Evolutionary conservation across 1,140 invertebrate genomes (phyloP).

Genomic region (Drosophila yakuba): DNA sequence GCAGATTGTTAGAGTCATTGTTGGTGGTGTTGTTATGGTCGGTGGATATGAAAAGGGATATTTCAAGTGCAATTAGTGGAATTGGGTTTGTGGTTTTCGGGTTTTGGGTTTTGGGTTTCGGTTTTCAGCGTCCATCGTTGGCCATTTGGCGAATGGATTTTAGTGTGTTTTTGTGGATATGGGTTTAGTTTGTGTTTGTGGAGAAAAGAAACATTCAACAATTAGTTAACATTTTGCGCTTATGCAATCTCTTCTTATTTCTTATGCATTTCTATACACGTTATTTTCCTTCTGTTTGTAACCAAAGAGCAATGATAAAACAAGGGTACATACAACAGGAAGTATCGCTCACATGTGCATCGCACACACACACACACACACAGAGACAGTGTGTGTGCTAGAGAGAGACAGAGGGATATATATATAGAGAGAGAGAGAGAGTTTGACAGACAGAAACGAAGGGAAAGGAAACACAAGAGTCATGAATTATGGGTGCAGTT

Average conservation of each 20-base stretch:
- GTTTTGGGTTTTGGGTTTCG: neutral
- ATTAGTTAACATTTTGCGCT: conserved; percentile 74
- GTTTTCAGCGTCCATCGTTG: conserved; percentile 49
- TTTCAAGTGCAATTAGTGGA: conserved; percentile 83
- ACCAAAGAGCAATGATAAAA: conserved; percentile 40
- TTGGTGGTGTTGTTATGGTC: conserved; percentile 46
- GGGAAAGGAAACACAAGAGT: conserved; percentile 46
- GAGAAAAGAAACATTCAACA: conserved; percentile 69
- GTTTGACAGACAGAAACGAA: conserved; percentile 19
- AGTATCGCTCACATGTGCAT: conserved; percentile 27
- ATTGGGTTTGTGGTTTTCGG: conserved; percentile 76
- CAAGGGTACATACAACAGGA: conserved; percentile 29
- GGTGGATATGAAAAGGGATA: conserved; percentile 74
- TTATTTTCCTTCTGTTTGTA: conserved; percentile 16
- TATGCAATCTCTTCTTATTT: conserved; percentile 24
- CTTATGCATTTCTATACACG: conserved; percentile 32
- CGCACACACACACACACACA: conserved; percentile 19
- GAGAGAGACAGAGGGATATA: conserved; percentile 5
- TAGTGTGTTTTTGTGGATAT: conserved; percentile 14
- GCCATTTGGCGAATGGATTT: conserved; percentile 44
- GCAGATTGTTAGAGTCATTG: conserved; percentile 39
- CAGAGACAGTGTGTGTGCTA: too few relatives aligned
- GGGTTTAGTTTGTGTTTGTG: conserved; percentile 30
- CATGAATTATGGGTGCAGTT: conserved; percentile 65
- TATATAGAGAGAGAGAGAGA: neutral